Percentiles rank a stretch among this genome's conserved stretches.
phyloP scores from a whole-genome alignment of 2,113 vertebrate species.

The Oostethus manadensis region DNA sequence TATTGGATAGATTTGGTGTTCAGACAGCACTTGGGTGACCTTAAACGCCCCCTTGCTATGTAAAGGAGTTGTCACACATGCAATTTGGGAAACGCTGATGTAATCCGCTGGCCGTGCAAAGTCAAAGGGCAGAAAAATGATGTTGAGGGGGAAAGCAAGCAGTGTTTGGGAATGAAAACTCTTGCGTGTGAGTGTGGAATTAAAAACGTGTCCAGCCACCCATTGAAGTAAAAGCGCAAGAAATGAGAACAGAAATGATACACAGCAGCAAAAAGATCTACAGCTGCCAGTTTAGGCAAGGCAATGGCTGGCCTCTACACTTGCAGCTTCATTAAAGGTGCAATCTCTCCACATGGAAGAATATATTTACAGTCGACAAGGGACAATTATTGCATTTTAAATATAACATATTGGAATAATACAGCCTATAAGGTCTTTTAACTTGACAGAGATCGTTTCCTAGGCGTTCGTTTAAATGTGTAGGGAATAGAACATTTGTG shows the following conservation, averaged over 20 bases:
- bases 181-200: too few relatives aligned
- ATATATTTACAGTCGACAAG: slow-evolving; percentile 75
- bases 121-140: background rate
- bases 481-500: slow-evolving; percentile 82
- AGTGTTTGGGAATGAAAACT: too few relatives aligned
- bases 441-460: slow-evolving; percentile 82
- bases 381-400: slow-evolving; percentile 93
- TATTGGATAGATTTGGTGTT: too few relatives aligned
- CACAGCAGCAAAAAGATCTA: background rate
- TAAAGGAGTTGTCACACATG: background rate
- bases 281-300: slow-evolving; percentile 73
- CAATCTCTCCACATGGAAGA: slow-evolving; percentile 95
- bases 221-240: background rate
- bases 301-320: slow-evolving; percentile 82
- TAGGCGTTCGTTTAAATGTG: slow-evolving; percentile 85
- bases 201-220: too few relatives aligned
- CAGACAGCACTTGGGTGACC: background rate
- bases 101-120: background rate
- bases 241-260: background rate
- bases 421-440: slow-evolving; percentile 76
- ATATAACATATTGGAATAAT: slow-evolving; percentile 54
- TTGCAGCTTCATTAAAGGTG: slow-evolving; percentile 99
- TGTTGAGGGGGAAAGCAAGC: too few relatives aligned
- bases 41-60: background rate
- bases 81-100: background rate